Evolutionary conservation across 2,888 invertebrate genomes (phyloP).

Genomic region (Agriopis marginaria): DNA sequence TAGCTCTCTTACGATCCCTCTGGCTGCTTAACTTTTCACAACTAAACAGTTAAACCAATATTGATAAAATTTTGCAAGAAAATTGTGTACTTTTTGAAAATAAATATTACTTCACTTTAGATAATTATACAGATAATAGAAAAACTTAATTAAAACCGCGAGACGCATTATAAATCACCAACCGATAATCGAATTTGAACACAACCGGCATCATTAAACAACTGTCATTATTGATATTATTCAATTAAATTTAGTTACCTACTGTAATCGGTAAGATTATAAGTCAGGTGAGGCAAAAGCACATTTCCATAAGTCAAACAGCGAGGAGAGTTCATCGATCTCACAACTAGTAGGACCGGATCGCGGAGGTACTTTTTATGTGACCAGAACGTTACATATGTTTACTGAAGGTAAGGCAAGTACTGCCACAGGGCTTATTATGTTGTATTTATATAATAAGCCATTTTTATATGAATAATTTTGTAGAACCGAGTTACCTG

Average conservation of each 20-base stretch:
- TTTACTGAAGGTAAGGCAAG: slow-evolving; percentile 69
- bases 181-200: slow-evolving; percentile 18
- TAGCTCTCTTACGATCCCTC: no score
- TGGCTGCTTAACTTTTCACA: no score
- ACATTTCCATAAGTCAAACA: slow-evolving; percentile 83
- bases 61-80: background rate
- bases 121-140: background rate
- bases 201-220: slow-evolving; percentile 34
- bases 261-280: slow-evolving; percentile 33
- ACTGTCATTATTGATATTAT: slow-evolving; percentile 46
- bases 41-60: no score
- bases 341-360: slow-evolving; percentile 81
- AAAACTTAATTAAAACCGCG: background rate
- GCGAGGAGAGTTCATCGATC: slow-evolving; percentile 80
- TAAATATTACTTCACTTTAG: no score
- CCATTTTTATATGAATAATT: slow-evolving; percentile 34
- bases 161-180: background rate
- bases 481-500: slow-evolving; percentile 4
- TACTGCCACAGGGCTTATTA: slow-evolving; percentile 47
- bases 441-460: slow-evolving; percentile 49
- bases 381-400: slow-evolving; percentile 72
- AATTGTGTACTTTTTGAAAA: background rate
- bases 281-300: slow-evolving; percentile 74
- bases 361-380: slow-evolving; percentile 78
- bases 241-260: slow-evolving; percentile 49